A percentile compares a stretch with the other conserved stretches of the same genome.
Conservation (phyloP, 2,888 invertebrate species). For the Acleris literana region DNA sequence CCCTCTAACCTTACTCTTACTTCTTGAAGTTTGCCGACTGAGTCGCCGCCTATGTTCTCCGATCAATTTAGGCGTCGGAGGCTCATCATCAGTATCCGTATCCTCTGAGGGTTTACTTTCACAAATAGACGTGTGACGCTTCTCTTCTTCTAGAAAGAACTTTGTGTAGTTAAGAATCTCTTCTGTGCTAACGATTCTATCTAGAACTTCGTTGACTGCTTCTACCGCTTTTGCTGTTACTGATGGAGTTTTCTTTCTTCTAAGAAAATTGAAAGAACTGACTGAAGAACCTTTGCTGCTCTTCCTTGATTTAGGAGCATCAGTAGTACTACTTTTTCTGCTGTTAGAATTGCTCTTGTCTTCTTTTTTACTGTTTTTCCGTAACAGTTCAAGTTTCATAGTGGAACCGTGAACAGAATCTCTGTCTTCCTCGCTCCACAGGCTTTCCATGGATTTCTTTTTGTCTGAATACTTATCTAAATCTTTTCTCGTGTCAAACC, state of each 20-base stretch:
- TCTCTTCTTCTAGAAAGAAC: constrained; percentile 73
- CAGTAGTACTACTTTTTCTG: constrained; percentile 65
- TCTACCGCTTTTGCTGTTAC: constrained; percentile 66
- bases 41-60: constrained; percentile 72
- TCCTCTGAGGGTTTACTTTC: constrained; percentile 59
- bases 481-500: constrained; percentile 73
- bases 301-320: constrained; percentile 69
- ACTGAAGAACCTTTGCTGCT: constrained; percentile 75
- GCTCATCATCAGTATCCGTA: constrained; percentile 72
- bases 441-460: constrained; percentile 76
- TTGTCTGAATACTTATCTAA: constrained; percentile 69
- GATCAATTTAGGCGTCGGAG: constrained; percentile 61
- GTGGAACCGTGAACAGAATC: constrained; percentile 73
- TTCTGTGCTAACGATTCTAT: constrained; percentile 58
- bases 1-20: constrained; percentile 76
- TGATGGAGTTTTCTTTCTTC: constrained; percentile 73
- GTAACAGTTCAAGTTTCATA: constrained; percentile 65
- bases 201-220: constrained; percentile 66
- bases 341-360: constrained; percentile 61
- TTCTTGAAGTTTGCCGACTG: constrained; percentile 75
- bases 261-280: constrained; percentile 70
- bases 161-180: constrained; percentile 70
- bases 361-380: constrained; percentile 74
- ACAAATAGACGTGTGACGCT: constrained; percentile 59
- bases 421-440: constrained; percentile 79